These are phyloP conservation scores for Drosophila niveifrons DNA, from an alignment of 2,888 invertebrate genomes.

Conservation along the genomic window DNA sequence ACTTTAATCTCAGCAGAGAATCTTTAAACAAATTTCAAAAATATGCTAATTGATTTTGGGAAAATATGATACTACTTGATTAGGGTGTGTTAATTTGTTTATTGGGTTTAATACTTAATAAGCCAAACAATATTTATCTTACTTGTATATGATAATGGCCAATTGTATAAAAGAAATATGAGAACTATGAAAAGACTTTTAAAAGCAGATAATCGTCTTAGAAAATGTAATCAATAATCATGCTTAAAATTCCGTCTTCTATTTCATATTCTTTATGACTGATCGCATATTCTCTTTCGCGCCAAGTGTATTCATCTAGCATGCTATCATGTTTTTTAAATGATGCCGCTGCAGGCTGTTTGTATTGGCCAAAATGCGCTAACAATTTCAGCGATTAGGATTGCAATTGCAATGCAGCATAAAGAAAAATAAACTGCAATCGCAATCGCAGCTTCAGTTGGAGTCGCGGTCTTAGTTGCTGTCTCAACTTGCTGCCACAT, in stretches of 20 bases:
- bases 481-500: conserved; percentile 49
- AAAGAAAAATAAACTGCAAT: conserved; percentile 61
- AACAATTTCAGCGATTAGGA: conserved; percentile 79
- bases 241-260: no score
- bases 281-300: conserved; percentile 4
- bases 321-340: conserved; percentile 75
- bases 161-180: no score
- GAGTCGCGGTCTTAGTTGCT: conserved; percentile 24
- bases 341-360: conserved; percentile 75
- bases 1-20: not conserved
- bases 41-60: not conserved
- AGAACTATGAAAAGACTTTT: not conserved
- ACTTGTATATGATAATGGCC: not conserved
- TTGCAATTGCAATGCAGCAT: conserved; percentile 68
- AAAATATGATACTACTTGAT: not conserved
- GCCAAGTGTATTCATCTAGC: conserved; percentile 35
- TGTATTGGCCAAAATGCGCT: conserved; percentile 81
- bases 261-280: no score
- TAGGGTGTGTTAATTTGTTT: not conserved
- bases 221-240: not conserved
- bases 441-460: conserved; percentile 30
- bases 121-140: not conserved
- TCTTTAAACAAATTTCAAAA: not conserved
- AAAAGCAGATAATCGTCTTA: not conserved
- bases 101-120: not conserved